These are phyloP conservation scores for Petrolisthes cinctipes DNA, from an alignment of 2,888 invertebrate species.

Conservation along the genomic window DNA sequence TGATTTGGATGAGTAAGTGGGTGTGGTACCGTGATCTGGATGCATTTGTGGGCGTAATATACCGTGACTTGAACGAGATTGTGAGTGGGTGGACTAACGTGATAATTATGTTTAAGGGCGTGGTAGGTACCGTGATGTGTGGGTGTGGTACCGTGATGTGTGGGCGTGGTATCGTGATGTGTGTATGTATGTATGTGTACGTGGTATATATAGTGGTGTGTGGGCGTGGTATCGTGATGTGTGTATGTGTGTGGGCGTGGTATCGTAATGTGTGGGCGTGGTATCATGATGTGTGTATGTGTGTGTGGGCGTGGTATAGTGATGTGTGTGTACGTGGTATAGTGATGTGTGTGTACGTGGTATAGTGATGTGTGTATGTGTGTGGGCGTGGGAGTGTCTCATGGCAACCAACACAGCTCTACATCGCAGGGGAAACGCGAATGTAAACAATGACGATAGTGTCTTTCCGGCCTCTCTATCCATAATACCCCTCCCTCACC, in stretches of 20 bases:
- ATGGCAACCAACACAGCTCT: neutral
- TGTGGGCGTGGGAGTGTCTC: constrained; percentile 2
- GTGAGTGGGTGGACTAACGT: neutral
- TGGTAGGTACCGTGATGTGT: no score
- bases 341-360: no score
- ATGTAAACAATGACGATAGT: neutral
- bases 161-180: neutral
- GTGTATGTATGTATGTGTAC: neutral
- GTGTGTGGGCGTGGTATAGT: neutral
- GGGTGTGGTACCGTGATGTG: no score
- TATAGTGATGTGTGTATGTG: neutral
- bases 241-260: neutral
- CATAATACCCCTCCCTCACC: neutral
- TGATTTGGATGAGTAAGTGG: no score
- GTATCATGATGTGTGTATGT: neutral
- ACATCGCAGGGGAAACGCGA: neutral
- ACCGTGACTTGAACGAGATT: no score
- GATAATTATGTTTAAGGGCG: neutral
- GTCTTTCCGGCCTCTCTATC: neutral
- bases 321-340: no score
- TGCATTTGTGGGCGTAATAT: no score
- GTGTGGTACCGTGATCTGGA: no score
- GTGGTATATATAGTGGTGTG: neutral
- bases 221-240: neutral
- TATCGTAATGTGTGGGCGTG: neutral